phyloP scores from a whole-genome alignment of 2,797 vertebrate genomes.

The Limosa lapponica region DNA sequence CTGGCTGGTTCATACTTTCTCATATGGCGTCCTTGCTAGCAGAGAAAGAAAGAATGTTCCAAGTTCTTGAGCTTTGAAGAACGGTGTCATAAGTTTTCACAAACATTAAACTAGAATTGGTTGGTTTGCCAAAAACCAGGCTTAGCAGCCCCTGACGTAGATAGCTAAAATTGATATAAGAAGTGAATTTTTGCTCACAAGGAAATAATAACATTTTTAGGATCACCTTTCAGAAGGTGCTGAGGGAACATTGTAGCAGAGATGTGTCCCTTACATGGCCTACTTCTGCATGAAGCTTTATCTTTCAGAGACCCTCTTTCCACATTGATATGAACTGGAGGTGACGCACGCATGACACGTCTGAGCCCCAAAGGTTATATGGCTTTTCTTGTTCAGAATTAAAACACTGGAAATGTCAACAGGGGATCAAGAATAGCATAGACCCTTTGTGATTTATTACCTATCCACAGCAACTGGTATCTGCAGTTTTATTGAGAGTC shows the following conservation, averaged over 20 bases:
- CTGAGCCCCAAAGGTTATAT: background rate
- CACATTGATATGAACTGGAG: background rate
- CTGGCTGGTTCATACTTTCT: background rate
- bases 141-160: background rate
- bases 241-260: rapidly evolving
- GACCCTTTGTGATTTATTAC: background rate
- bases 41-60: background rate
- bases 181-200: background rate
- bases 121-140: background rate
- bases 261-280: background rate
- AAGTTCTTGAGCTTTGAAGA: background rate
- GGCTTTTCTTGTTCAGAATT: background rate
- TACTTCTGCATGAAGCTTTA: background rate
- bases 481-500: background rate
- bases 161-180: rapidly evolving
- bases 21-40: background rate
- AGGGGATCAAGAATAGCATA: background rate
- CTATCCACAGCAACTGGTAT: background rate
- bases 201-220: background rate
- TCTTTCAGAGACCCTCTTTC: background rate
- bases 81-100: background rate
- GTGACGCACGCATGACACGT: rapidly evolving
- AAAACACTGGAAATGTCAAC: background rate
- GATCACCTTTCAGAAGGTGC: background rate
- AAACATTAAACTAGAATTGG: background rate